Conservation (phyloP, 1,140 invertebrate genomes). For the Trichonephila inaurata region DNA sequence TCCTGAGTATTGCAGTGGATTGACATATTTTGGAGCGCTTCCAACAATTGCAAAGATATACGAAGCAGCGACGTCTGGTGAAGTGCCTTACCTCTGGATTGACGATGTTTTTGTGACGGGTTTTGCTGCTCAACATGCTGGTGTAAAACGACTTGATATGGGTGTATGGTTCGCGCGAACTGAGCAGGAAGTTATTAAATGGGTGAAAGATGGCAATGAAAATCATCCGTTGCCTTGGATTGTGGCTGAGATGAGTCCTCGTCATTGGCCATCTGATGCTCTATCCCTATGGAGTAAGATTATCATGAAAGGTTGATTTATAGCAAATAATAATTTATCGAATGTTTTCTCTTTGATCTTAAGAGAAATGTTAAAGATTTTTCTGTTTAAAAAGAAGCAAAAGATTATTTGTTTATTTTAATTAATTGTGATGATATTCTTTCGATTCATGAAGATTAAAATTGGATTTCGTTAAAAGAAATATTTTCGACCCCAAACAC, state of each 20-base stretch:
- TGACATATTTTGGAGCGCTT: constrained; percentile 74
- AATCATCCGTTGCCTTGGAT: constrained; percentile 35
- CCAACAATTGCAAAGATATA: constrained; percentile 61
- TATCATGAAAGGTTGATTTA: background rate
- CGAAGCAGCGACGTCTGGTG: constrained; percentile 16
- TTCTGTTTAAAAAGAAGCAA: too few species aligned
- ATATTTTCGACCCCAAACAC: too few species aligned
- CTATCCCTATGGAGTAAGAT: background rate
- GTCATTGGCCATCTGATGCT: constrained; percentile 52
- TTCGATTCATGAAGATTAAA: too few species aligned
- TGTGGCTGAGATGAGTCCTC: constrained; percentile 48
- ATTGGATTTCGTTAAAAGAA: too few species aligned
- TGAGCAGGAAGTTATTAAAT: constrained; percentile 22
- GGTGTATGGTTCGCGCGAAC: constrained; percentile 58
- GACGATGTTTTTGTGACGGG: constrained; percentile 84
- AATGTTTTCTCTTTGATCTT: too few species aligned
- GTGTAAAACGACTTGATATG: constrained; percentile 24
- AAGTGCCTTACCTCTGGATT: constrained; percentile 80
- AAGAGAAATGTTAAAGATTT: too few species aligned
- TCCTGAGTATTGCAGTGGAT: constrained; percentile 78
- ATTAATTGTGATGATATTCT: too few species aligned
- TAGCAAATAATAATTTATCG: too few species aligned
- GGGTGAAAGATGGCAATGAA: constrained; percentile 5
- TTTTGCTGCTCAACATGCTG: constrained; percentile 79
- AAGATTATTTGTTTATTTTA: too few species aligned